Conservation (phyloP, 1,140 invertebrate genomes). For the Ceratina australensis region DNA sequence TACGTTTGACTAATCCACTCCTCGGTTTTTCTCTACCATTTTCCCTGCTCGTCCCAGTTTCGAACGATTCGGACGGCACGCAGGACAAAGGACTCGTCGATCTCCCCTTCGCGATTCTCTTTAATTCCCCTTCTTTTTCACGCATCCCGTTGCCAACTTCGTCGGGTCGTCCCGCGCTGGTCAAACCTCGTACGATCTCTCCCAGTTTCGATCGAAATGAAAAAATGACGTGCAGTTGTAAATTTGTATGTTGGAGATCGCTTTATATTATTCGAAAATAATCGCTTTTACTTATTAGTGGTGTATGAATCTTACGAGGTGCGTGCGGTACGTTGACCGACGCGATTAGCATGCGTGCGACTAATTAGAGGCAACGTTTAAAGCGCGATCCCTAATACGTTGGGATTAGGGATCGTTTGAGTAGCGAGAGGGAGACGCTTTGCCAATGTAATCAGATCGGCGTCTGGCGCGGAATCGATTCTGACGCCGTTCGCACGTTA, state of each 20-base stretch:
- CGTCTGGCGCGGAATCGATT: slow-evolving; percentile 18
- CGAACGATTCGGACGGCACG: too few relatives aligned
- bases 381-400: slow-evolving; percentile 36
- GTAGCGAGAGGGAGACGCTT: not conserved
- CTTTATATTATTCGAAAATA: too few relatives aligned
- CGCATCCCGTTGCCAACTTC: not conserved
- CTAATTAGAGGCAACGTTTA: slow-evolving; percentile 39
- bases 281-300: too few relatives aligned
- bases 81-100: slow-evolving; percentile 13
- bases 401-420: slow-evolving; percentile 38
- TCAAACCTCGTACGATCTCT: too few relatives aligned
- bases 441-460: slow-evolving; percentile 20
- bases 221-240: too few relatives aligned
- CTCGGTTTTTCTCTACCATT: not conserved
- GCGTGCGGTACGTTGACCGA: not conserved
- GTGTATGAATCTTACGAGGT: too few relatives aligned
- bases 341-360: slow-evolving; percentile 14
- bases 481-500: slow-evolving; percentile 2
- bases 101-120: slow-evolving; percentile 20
- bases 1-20: slow-evolving; percentile 15
- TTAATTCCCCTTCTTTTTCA: slow-evolving; percentile 7
- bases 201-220: too few relatives aligned
- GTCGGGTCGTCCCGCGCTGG: not conserved
- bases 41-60: not conserved
- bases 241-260: too few relatives aligned